Conservation (phyloP, 2,797 vertebrate genomes). For the Pseudochirops cupreus region DNA sequence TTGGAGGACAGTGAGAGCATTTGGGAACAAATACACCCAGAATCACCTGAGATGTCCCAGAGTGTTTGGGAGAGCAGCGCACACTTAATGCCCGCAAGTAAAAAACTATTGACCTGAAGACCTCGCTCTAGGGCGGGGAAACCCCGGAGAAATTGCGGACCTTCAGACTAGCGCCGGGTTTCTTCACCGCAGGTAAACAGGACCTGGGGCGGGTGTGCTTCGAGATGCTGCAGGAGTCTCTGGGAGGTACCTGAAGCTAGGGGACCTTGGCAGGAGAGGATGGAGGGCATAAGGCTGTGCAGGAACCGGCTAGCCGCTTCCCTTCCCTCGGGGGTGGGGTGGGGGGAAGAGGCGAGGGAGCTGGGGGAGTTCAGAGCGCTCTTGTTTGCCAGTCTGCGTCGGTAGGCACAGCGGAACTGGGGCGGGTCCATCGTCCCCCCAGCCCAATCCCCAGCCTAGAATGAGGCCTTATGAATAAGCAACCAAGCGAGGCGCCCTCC, state of each 20-base stretch:
- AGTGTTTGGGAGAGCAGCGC: background rate
- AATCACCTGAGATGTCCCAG: background rate
- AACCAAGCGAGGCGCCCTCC: slow-evolving; percentile 65
- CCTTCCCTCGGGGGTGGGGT: background rate
- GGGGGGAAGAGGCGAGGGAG: slow-evolving; percentile 16
- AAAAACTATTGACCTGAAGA: background rate
- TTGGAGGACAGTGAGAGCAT: background rate
- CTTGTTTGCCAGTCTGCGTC: slow-evolving; percentile 7
- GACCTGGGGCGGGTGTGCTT: background rate
- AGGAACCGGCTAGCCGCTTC: background rate
- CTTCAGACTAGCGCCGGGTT: background rate
- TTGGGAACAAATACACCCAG: background rate
- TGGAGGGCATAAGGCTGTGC: background rate
- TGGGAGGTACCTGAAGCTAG: background rate
- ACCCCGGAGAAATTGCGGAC: slow-evolving; percentile 17
- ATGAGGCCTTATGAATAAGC: slow-evolving; percentile 74
- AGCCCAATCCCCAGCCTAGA: slow-evolving; percentile 71
- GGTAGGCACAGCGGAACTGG: slow-evolving; percentile 16
- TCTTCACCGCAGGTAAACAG: background rate
- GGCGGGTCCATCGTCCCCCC: slow-evolving; percentile 62
- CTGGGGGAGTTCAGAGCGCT: background rate
- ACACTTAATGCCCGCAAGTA: background rate
- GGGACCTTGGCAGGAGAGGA: background rate
- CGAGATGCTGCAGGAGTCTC: background rate
- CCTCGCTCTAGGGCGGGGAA: background rate